A percentile compares a stretch with the other conserved stretches of the same genome.
phyloP scores from a whole-genome alignment of 2,888 invertebrate genomes.

The Pilophorus perplexus region DNA sequence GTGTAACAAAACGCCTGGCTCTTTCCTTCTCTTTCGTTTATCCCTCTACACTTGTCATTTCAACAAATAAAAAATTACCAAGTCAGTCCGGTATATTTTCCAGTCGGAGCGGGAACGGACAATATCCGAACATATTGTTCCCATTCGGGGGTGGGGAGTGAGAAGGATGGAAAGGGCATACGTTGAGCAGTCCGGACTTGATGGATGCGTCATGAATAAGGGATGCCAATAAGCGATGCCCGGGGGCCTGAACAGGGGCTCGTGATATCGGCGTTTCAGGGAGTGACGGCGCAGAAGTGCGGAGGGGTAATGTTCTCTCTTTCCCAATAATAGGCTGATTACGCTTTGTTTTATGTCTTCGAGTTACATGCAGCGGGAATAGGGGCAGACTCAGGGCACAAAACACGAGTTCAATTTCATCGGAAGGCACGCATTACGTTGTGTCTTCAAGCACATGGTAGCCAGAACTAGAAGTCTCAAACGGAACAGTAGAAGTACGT shows the following conservation, averaged over 20 bases:
- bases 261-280: neutral
- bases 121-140: slow-evolving; percentile 19
- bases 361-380: too few relatives aligned
- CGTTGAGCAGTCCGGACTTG: slow-evolving; percentile 8
- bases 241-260: neutral
- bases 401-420: too few relatives aligned
- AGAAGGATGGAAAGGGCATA: neutral
- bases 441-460: too few relatives aligned
- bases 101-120: neutral
- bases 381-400: too few relatives aligned
- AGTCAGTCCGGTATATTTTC: neutral
- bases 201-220: slow-evolving; percentile 34
- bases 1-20: too few relatives aligned
- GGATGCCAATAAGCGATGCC: slow-evolving; percentile 27
- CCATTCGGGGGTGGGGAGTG: neutral
- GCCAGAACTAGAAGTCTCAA: too few relatives aligned
- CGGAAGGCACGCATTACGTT: too few relatives aligned
- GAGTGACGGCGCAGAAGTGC: neutral
- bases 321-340: neutral
- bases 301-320: neutral
- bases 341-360: too few relatives aligned
- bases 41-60: neutral
- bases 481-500: too few relatives aligned
- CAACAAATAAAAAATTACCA: neutral
- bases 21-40: too few relatives aligned